Evolutionary conservation across 2,797 vertebrate species (phyloP), one percentile per base, ranked within the genome.

Genomic region (Todus mexicanus): DNA sequence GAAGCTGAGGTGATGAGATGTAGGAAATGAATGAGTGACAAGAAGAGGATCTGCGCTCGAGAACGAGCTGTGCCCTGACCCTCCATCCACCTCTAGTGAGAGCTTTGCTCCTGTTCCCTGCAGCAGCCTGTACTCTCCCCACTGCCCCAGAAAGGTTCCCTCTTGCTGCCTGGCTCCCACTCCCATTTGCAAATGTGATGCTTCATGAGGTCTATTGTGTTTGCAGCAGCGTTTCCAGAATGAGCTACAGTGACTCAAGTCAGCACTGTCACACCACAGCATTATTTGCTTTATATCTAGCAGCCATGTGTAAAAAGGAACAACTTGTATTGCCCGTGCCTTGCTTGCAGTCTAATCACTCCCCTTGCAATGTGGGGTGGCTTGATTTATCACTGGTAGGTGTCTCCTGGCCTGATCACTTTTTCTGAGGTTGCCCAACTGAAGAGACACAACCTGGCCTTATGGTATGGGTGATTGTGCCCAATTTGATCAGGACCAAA

Each of bases 251-350:
- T 18, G 63, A 21, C 37, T 81, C 65, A 23, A 50, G 87, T 53
- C 31, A 79, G 25, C 48, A 17, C 3, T 3, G 2, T 9, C 81
- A 54, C 20, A 33, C 14, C 35, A 27, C 33, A 51, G 38, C n/a
- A 40, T 37, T 53, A 16, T 76, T 79, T 56, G 37, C 81, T 81
- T 84, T 18, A 22, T 22, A 40, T 3, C 47, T 35, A 27, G 15
- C 27, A 70, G 31, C 66, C 15, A 26, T 7, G 31, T 72, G 35
- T 50, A 63, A 15, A 15, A 50, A 42, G 40, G 40, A 42, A 42
- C 15, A 64, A 5, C 35, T 15, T 12, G 7, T 33, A 37, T 14
- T 79, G 5, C 40, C 42, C 0, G 0, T n/a, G 21, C 42, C 64
- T 68, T 48, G 17, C 31, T 45, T 1, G 0, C 60, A 14, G 40